Conservation (phyloP, 2,113 vertebrate genomes). For the Callocephalon fimbriatum region DNA sequence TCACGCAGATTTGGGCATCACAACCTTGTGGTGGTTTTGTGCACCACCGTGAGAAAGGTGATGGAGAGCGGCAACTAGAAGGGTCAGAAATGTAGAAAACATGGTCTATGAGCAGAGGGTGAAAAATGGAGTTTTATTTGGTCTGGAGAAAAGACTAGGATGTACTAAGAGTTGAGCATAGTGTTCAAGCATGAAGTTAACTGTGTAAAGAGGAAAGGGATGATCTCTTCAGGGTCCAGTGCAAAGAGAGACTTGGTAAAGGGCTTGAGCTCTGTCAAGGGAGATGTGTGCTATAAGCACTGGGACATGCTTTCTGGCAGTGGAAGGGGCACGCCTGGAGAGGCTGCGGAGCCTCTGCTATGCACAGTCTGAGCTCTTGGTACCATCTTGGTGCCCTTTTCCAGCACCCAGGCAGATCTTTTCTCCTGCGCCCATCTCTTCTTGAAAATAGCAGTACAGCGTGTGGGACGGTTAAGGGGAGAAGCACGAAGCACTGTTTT, state of each 20-base stretch:
- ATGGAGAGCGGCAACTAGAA: too few relatives aligned
- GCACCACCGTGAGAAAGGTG: too few relatives aligned
- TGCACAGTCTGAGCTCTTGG: neutral
- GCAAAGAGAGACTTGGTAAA: neutral
- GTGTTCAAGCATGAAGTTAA: neutral
- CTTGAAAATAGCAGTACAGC: neutral
- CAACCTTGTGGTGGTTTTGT: too few relatives aligned
- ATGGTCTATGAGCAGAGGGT: accelerated
- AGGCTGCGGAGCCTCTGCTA: neutral
- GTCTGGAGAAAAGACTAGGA: neutral
- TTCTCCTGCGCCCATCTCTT: accelerated
- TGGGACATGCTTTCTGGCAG: neutral
- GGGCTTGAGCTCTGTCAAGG: accelerated
- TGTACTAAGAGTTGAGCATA: accelerated
- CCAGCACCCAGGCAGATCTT: neutral
- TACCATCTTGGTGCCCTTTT: neutral
- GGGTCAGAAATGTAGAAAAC: neutral
- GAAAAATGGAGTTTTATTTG: neutral
- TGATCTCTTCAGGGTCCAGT: neutral
- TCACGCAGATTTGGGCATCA: too few relatives aligned
- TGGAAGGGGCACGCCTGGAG: neutral
- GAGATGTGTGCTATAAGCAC: neutral
- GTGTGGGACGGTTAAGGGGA: neutral
- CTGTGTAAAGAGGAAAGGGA: neutral
- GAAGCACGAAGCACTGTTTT: neutral